Conservation (phyloP, 2,113 vertebrate species). For the Stomatorhinus ivindoensis region DNA sequence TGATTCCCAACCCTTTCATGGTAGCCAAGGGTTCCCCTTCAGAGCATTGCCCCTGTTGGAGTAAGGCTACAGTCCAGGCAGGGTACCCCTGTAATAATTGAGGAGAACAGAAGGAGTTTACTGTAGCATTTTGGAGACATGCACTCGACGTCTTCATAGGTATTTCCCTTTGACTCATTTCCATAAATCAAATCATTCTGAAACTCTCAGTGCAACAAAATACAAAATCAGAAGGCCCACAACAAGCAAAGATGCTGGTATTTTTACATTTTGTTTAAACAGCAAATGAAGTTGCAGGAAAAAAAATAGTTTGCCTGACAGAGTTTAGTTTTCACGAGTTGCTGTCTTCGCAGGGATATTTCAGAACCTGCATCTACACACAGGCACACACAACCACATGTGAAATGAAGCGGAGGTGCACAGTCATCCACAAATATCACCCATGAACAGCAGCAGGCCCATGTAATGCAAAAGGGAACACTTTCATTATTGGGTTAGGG, state of each 20-base stretch:
- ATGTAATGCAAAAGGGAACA: not conserved
- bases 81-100: not conserved
- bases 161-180: not conserved
- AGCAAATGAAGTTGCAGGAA: not conserved
- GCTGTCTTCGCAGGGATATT: not conserved
- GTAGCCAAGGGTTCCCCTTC: constrained; percentile 34
- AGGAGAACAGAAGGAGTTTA: not conserved
- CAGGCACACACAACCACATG: not conserved
- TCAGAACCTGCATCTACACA: not conserved
- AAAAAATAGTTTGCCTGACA: not conserved
- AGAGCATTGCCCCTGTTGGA: constrained; percentile 4
- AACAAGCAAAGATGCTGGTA: not conserved
- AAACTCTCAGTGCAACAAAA: not conserved
- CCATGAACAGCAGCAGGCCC: not conserved
- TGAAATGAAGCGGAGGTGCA: not conserved
- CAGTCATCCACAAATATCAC: not conserved
- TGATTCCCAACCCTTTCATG: constrained; percentile 92
- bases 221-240: not conserved
- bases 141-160: not conserved
- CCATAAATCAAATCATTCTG: not conserved
- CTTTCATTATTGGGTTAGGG: not conserved
- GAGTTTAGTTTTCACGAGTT: not conserved
- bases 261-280: not conserved
- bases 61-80: not conserved
- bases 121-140: not conserved